phyloP scores from a whole-genome alignment of 1,140 invertebrate genomes.

The Euura lappo region DNA sequence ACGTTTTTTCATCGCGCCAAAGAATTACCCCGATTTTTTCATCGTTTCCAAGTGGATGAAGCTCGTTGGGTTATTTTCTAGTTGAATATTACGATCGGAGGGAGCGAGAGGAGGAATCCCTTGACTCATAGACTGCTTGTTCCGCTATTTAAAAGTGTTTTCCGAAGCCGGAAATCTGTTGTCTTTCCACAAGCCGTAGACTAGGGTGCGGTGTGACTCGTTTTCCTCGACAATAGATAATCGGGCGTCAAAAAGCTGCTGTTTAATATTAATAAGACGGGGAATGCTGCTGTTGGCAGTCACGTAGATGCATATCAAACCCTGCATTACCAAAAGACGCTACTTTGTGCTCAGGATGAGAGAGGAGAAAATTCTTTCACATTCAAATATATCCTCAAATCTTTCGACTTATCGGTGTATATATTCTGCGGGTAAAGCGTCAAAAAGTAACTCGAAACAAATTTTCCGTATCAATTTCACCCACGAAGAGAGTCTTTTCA shows the following conservation, averaged over 20 bases:
- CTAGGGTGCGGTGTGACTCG: too few species aligned
- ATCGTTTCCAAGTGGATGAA: too few species aligned
- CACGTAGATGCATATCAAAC: slow-evolving; percentile 2
- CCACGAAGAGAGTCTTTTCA: too few species aligned
- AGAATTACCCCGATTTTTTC: too few species aligned
- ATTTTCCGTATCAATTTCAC: too few species aligned
- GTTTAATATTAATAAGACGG: slow-evolving; percentile 3
- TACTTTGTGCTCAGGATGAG: neutral
- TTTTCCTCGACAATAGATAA: neutral
- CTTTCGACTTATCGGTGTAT: too few species aligned
- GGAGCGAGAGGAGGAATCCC: neutral
- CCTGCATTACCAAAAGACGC: slow-evolving; percentile 2
- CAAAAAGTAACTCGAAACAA: too few species aligned
- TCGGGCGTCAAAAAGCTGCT: neutral
- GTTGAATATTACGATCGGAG: neutral
- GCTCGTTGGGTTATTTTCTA: too few species aligned
- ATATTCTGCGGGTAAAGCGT: neutral
- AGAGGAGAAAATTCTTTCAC: too few species aligned
- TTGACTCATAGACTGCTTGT: slow-evolving; percentile 2
- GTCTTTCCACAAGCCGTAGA: neutral
- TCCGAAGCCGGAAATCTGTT: neutral
- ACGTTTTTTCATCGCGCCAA: too few species aligned
- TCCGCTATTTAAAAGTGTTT: neutral
- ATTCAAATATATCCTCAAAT: too few species aligned
- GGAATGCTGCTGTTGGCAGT: slow-evolving; percentile 2